phyloP scores from a whole-genome alignment of 2,888 invertebrate species.

The Tricholauxania praeusta region DNA sequence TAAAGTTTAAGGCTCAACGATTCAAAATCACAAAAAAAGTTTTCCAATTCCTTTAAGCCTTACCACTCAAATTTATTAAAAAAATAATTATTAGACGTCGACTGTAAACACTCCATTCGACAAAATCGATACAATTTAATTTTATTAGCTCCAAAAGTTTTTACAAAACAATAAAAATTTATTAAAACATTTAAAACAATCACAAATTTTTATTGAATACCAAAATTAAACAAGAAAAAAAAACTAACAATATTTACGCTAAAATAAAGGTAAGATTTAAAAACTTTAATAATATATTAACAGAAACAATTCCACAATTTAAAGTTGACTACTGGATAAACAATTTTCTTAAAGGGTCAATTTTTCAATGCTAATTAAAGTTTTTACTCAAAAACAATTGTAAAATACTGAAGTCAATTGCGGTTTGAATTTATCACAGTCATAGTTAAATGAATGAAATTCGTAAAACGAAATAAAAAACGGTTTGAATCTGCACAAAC shows the following conservation, averaged over 20 bases:
- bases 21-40: not conserved
- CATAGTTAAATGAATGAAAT: too few relatives aligned
- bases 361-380: too few relatives aligned
- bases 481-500: too few relatives aligned
- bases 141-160: too few relatives aligned
- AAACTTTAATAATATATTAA: slow-evolving; percentile 13
- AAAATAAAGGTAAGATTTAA: slow-evolving; percentile 15
- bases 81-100: not conserved
- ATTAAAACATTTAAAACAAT: slow-evolving; percentile 27
- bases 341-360: not conserved
- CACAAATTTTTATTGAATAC: slow-evolving; percentile 11
- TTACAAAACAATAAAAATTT: slow-evolving; percentile 5
- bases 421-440: too few relatives aligned
- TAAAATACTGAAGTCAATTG: too few relatives aligned
- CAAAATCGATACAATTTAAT: too few relatives aligned
- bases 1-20: not conserved
- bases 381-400: too few relatives aligned
- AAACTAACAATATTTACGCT: not conserved
- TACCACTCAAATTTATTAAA: slow-evolving; percentile 2
- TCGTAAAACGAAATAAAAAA: too few relatives aligned
- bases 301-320: slow-evolving; percentile 26
- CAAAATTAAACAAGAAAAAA: slow-evolving; percentile 14
- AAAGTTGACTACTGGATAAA: slow-evolving; percentile 16
- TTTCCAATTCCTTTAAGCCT: not conserved
- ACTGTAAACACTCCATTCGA: too few relatives aligned